Evolutionary conservation across 2,888 invertebrate species (phyloP), one percentile per base, ranked within the genome.

Genomic region (Scrobipalpa costella): DNA sequence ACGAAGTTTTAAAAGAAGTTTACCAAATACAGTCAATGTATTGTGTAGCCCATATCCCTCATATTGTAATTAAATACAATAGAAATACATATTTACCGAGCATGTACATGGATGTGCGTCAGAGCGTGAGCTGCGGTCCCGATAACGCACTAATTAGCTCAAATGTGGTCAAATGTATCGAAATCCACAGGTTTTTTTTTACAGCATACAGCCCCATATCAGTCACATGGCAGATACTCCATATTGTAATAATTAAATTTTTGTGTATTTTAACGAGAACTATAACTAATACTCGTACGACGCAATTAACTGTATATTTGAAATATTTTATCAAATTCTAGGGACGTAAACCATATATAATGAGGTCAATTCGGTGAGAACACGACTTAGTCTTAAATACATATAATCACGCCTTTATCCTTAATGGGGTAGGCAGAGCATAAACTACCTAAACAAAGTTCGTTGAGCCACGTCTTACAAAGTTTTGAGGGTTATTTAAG

Each of bases 81-180:
- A 44, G 3, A 2, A 2, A 15, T 44, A 44, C 6, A n/a, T 44
- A 44, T 44, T 44, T 15, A 44, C 44, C n/a, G 44, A 44, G 6
- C 44, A 44, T 44, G 15, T 15, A 44, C 15, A 7, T 44, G 27
- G 27, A 52, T 27, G 21, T 52, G 50, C 50, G 50, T 52, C 50
- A 52, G 50, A 52, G n/a, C 44, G 5, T n/a, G 50, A 9, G 13
- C 21, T 52, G 50, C 21, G 50, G 50, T 52, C 6, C 13, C 13
- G 50, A 52, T 52, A 52, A 21, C 50, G 7, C 9, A 27, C 50
- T 52, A 52, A 52, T 52, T 52, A 13, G 50, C 50, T 52, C 7
- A 21, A 21, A 52, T 52, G 50, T 52, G 50, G 50, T 52, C 50
- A 52, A 52, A 52, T 52, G 13, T 52, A 44, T 44, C 44, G 44